Base-by-base conservation (phyloP, 2,797 vertebrate genomes). In the Dendrocincla tyrannina region DNA sequence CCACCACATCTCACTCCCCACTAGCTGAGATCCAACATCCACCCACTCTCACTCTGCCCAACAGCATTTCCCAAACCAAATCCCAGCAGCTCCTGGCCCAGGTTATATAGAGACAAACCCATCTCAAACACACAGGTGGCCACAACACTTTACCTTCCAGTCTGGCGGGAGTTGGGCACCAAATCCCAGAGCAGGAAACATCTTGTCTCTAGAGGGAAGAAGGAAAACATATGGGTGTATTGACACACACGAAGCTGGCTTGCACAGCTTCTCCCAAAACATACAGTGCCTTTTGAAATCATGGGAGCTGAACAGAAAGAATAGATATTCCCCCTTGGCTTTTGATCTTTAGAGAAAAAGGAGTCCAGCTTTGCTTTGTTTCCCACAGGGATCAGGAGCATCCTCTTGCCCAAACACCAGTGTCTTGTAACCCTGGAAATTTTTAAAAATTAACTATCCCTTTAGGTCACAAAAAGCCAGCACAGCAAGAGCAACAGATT, bases 181-280 rank as follows among this genome's bases (percentile, higher is more conserved):
- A n/a, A 99, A 99, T 95, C 99, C 99, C 96, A 99, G 98, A 79
- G 99, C 99, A 91, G 99, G 99, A 98, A 99, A 99, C 98, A 99
- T 99, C 98, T 99, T 99, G 97, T 99, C 99, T 59, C 99, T 99
- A 93, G 93, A 96, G 97, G 97, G 97, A 96, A 88, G 70, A 60
- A 66, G 77, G 74, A 79, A 81, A 87, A 58, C 2, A 10, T 35
- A 66, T 14, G 35, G n/a, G 13, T 73, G 41, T n/a, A 24, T 70
- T 77, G 56, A 79, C 37, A 46, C 44, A 63, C 53, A 79, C 9
- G 6, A 32, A 33, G 23, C 32, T 62, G 80, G 32, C 55, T 62
- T 35, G 62, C 47, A 52, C 1, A 6, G 79, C 76, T 55, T 47
- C 66, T 50, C 89, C 67, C 56, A 50, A 47, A 52, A 62, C 59